These are phyloP conservation scores for Circaetus cinerascens DNA, from an alignment of 2,113 vertebrate species.

Conservation along the genomic window DNA sequence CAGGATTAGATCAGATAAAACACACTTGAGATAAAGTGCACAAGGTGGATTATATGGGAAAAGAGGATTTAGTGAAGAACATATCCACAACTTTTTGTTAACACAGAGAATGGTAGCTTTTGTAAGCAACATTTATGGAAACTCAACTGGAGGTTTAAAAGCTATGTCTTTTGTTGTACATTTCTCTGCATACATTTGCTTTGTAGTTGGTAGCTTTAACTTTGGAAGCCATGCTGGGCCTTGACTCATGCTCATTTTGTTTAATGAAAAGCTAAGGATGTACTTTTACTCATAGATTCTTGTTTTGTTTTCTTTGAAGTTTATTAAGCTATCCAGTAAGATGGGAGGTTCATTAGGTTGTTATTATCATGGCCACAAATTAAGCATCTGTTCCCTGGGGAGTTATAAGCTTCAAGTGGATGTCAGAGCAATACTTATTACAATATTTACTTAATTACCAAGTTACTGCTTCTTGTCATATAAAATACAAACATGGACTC, in stretches of 20 bases:
- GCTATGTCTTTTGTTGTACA: constrained; percentile 96
- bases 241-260: constrained; percentile 84
- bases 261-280: constrained; percentile 86
- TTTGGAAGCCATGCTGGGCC: constrained; percentile 87
- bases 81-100: constrained; percentile 96
- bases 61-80: constrained; percentile 99
- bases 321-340: constrained; percentile 82
- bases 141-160: constrained; percentile 92
- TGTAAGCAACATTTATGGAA: constrained; percentile 94
- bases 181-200: constrained; percentile 98
- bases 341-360: constrained; percentile 86
- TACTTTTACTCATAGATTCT: constrained; percentile 85
- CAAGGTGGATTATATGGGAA: constrained; percentile 97
- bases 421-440: constrained; percentile 84
- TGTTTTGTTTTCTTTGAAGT: constrained; percentile 93
- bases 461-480: constrained; percentile 61
- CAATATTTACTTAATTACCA: constrained; percentile 88
- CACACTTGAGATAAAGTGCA: constrained; percentile 95
- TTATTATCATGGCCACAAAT: constrained; percentile 87
- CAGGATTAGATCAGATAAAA: constrained; percentile 97
- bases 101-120: constrained; percentile 88
- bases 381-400: constrained; percentile 88
- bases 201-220: constrained; percentile 86
- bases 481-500: constrained; percentile 50
- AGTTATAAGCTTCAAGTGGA: constrained; percentile 79